phyloP scores from a whole-genome alignment of 2,888 invertebrate species.

The Drosophila rubida region DNA sequence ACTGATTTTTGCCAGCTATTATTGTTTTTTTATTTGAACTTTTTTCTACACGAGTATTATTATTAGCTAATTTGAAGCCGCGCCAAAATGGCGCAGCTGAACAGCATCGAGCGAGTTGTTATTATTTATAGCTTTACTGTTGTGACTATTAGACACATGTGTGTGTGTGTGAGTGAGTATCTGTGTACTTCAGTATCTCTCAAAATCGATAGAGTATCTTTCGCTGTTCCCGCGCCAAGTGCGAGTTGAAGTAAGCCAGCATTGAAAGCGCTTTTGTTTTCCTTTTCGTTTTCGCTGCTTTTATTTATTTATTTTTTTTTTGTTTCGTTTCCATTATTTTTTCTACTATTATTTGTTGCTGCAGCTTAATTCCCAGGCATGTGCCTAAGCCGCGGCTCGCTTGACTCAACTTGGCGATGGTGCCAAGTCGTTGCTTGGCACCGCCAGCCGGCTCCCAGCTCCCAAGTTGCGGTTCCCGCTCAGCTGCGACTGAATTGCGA shows the following conservation, averaged over 20 bases:
- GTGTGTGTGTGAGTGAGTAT: conserved; percentile 1
- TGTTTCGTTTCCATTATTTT: conserved; percentile 13
- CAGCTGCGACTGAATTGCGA: background rate
- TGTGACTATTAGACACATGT: background rate
- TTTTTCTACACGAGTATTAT: conserved; percentile 36
- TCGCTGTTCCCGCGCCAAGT: conserved; percentile 28
- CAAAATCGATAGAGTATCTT: conserved; percentile 18
- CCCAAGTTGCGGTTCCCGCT: background rate
- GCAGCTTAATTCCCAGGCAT: conserved; percentile 66
- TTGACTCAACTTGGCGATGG: conserved; percentile 31
- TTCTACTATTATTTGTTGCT: conserved; percentile 8
- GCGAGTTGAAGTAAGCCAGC: conserved; percentile 25
- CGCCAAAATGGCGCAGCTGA: conserved; percentile 69
- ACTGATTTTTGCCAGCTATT: conserved; percentile 6
- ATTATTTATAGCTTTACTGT: conserved; percentile 52
- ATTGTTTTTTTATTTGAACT: conserved; percentile 21
- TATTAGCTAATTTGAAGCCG: conserved; percentile 75
- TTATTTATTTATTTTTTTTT: conserved; percentile 36
- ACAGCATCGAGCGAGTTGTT: conserved; percentile 53
- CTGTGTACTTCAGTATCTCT: conserved; percentile 9
- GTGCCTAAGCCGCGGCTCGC: conserved; percentile 39
- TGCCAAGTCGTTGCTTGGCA: conserved; percentile 73
- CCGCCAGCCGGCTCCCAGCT: conserved; percentile 32
- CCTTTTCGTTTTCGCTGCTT: conserved; percentile 24
- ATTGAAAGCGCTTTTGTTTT: conserved; percentile 58